Evolutionary conservation across 2,888 invertebrate species (phyloP), one percentile per base, ranked within the genome.

Genomic region (Eilema sororculum): DNA sequence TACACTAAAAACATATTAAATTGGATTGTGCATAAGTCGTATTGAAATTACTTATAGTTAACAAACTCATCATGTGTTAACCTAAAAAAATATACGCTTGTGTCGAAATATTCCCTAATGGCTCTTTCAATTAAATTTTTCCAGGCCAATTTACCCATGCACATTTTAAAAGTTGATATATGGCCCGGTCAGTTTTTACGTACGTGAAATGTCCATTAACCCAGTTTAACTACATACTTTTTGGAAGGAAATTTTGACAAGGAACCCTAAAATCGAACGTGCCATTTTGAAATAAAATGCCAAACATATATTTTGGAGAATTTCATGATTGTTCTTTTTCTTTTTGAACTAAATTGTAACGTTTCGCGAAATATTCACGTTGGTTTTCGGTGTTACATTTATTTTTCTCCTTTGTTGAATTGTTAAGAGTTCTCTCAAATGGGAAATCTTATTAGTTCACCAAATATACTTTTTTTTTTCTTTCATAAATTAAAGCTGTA

Each of bases 311-410:
- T n/a, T n/a, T 22, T 66, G 25, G 24, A 77, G 33, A 58, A 65
- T 22, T 58, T 65, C 24, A 12, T 20, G 20, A 24, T 71, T 22
- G 57, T 62, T 65, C 33, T 33, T 56, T 69, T 56, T 58, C 58
- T 37, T 58, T 77, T 79, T 73, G 69, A 79, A 62, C 63, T 58
- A 74, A 52, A 67, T 65, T 59, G 37, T 73, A 72, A 81, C 63
- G 69, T 68, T 69, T 22, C 65, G 57, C 71, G 63, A 67, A 59
- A 68, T 63, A 59, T 68, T 65, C 72, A 62, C 58, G 59, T 58
- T 57, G 59, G 13, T 16, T 24, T 64, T 60, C 16, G 1, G 41
- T 13, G 28, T 56, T 61, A 2, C 66, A 13, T 9, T 68, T 69
- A 25, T 67, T 68, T 62, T 41, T 72, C 67, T 58, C 22, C 13